Evolutionary conservation across 2,797 vertebrate species (phyloP).

Genomic region (Cephalopachus bancanus): DNA sequence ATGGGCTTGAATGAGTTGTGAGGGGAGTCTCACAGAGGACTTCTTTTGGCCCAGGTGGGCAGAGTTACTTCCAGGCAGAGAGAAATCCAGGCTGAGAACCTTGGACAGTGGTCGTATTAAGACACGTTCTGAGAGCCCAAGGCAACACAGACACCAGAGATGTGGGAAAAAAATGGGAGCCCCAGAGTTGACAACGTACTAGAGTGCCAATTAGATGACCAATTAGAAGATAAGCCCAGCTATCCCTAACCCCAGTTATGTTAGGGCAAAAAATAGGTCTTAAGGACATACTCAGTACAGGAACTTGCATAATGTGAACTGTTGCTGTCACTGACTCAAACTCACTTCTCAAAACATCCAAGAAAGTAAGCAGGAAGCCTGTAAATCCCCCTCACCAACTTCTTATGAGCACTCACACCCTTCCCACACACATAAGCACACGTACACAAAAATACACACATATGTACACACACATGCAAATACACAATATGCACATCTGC

Average conservation of each 20-base stretch:
- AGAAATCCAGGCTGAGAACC: neutral
- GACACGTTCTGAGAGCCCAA: neutral
- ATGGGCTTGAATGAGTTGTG: neutral
- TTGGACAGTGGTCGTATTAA: neutral
- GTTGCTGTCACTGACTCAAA: neutral
- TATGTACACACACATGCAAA: neutral
- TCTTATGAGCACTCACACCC: neutral
- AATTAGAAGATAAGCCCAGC: neutral
- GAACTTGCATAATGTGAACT: neutral
- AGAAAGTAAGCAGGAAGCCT: neutral
- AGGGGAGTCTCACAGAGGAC: neutral
- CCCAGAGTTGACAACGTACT: neutral
- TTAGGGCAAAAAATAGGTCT: neutral
- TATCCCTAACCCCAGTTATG: neutral
- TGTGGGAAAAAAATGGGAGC: neutral
- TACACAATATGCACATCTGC: neutral
- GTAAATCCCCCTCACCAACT: neutral
- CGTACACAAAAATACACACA: neutral
- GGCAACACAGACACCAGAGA: neutral
- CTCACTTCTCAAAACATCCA: neutral
- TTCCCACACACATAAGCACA: neutral
- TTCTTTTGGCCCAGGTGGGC: neutral
- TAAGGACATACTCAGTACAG: rapidly evolving
- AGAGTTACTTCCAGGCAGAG: neutral
- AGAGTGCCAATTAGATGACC: neutral